Evolutionary conservation across 2,797 vertebrate genomes (phyloP).

Genomic region (Myotis myotis): DNA sequence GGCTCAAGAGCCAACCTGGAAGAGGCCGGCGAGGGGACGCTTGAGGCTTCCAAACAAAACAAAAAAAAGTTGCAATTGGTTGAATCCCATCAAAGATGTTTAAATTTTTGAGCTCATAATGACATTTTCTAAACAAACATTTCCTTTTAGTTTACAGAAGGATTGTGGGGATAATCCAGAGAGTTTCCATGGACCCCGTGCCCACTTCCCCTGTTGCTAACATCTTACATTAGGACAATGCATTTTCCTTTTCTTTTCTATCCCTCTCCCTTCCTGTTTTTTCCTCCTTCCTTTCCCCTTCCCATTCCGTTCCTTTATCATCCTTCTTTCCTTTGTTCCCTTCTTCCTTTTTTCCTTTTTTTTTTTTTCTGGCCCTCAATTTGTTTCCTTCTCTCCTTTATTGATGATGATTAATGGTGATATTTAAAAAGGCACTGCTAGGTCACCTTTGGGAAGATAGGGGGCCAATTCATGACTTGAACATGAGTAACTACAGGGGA

Average conservation of each 20-base stretch:
- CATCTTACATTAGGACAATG: neutral
- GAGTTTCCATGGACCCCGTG: neutral
- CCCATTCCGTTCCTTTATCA: neutral
- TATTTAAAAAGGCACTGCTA: neutral
- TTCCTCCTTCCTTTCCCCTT: neutral
- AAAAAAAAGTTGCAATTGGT: neutral
- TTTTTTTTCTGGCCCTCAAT: neutral
- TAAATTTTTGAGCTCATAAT: neutral
- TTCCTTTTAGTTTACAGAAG: constrained; percentile 11
- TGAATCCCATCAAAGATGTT: neutral
- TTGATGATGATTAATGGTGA: neutral
- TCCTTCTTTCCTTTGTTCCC: neutral
- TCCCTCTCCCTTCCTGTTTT: neutral
- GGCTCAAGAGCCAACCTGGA: neutral
- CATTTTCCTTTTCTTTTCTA: neutral
- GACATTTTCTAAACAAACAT: constrained; percentile 6
- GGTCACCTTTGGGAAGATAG: neutral
- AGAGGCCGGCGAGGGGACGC: neutral
- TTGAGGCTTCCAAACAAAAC: neutral
- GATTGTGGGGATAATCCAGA: neutral
- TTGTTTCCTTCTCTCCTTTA: neutral
- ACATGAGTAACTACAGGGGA: neutral
- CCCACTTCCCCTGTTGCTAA: neutral
- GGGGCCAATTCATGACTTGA: neutral
- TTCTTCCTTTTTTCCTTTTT: neutral